phyloP scores from a whole-genome alignment of 2,113 vertebrate species.

The Petaurus breviceps region DNA sequence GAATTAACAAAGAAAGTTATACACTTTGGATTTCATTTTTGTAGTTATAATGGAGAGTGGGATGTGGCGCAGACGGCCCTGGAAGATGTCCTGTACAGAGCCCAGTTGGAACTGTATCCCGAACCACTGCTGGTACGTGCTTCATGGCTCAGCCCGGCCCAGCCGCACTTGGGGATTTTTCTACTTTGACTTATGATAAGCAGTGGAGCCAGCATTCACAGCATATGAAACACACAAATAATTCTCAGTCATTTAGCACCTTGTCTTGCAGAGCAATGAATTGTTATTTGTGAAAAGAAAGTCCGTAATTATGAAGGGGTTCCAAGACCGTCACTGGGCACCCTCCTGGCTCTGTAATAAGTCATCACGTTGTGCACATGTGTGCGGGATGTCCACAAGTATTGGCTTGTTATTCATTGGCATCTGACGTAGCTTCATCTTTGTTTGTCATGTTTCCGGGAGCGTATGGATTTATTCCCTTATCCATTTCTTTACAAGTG shows the following conservation, averaged over 20 bases:
- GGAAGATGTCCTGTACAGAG: constrained; percentile 96
- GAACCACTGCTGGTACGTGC: constrained; percentile 95
- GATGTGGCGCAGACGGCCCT: constrained; percentile 95
- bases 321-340: constrained; percentile 37
- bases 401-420: not conserved
- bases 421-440: not conserved
- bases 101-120: constrained; percentile 96
- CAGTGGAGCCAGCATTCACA: constrained; percentile 26
- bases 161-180: constrained; percentile 50
- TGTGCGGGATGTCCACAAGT: not conserved
- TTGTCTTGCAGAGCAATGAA: constrained; percentile 22
- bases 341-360: constrained; percentile 3
- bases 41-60: constrained; percentile 96
- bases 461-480: not conserved
- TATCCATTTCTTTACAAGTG: not conserved
- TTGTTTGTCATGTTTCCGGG: constrained; percentile 31
- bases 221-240: constrained; percentile 22
- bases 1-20: constrained; percentile 55
- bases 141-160: constrained; percentile 1
- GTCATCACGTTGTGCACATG: not conserved
- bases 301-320: constrained; percentile 5
- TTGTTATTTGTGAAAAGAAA: constrained; percentile 32
- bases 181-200: constrained; percentile 39
- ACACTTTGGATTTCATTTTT: constrained; percentile 59
- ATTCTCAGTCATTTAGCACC: constrained; percentile 46